Conservation (phyloP, 2,113 vertebrate genomes). For the Syngnathus floridae region DNA sequence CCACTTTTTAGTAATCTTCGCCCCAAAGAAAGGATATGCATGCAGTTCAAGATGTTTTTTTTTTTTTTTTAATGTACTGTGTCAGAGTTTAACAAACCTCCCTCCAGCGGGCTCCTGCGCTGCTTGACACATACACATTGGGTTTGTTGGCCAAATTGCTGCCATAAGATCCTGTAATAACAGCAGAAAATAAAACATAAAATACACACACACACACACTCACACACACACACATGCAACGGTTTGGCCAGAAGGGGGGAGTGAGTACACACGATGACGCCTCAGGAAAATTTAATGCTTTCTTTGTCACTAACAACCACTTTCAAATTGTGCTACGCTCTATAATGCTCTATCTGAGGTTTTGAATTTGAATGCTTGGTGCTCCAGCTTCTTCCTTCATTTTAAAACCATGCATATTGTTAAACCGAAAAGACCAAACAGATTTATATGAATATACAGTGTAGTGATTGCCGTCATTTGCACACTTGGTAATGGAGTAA, state of each 20-base stretch:
- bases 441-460: too few species aligned
- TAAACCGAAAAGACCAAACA: too few species aligned
- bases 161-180: constrained; percentile 81
- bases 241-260: neutral
- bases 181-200: constrained; percentile 14
- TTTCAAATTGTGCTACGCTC: neutral
- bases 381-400: too few species aligned
- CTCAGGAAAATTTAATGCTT: neutral
- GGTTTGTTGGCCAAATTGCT: constrained; percentile 90
- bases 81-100: constrained; percentile 76
- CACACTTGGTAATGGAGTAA: too few species aligned
- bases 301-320: neutral
- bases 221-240: neutral
- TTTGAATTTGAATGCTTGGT: neutral
- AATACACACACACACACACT: too few species aligned
- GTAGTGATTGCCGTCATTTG: too few species aligned
- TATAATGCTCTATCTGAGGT: neutral
- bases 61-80: neutral
- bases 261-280: neutral
- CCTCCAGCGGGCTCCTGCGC: constrained; percentile 87
- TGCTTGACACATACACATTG: constrained; percentile 92
- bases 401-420: too few species aligned
- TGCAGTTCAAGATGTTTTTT: neutral
- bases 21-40: neutral
- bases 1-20: neutral